Evolutionary conservation across 2,888 invertebrate species (phyloP), one percentile per base, ranked within the genome.

Genomic region (Doris montereyensis): DNA sequence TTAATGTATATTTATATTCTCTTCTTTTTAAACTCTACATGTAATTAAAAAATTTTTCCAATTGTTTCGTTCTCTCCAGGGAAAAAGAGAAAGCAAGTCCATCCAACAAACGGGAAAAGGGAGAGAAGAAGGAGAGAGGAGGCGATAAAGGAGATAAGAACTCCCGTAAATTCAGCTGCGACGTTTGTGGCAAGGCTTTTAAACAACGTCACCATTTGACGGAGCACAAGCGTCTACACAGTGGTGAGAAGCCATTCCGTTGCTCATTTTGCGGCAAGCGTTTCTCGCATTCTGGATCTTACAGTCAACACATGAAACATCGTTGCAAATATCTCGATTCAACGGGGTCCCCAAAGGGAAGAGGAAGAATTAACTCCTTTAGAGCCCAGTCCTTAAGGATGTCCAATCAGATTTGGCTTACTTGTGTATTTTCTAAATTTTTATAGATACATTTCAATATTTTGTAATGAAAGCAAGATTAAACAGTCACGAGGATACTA

Each of bases 221-320:
- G 17, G 79, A 79, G n/a, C 79, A 79, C 75, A 79, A 79, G 28
- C 79, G 79, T 0, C 79, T 79, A 1, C 79, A 79, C 79, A 76
- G 75, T 24, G 79, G 79, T 0, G 79, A 79, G 76, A 79, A 79
- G 52, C 79, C 79, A 2, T 79, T 76, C 62, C 79, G 76, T 10
- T 79, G 79, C 30, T 70, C 79, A 1, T 79, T 41, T 67, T 79
- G 79, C 30, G 79, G 74, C 76, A 79, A 79, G 24, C 58, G 79
- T 3, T 79, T 79, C 79, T 79, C 79, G 8, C 79, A 79, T 52
- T 79, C 79, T 0, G 79, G 79, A 41, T 79, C 79, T 8, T 79
- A 79, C 71, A 79, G 79, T 26, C 79, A 79, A 52, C 79, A 79
- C 62, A 79, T 79, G 75, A 79, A 79, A 62, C 60, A 79, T 62